Evolutionary conservation across 1,140 invertebrate species (phyloP), one percentile per base, ranked within the genome.

Genomic region (Eumaeus atala): DNA sequence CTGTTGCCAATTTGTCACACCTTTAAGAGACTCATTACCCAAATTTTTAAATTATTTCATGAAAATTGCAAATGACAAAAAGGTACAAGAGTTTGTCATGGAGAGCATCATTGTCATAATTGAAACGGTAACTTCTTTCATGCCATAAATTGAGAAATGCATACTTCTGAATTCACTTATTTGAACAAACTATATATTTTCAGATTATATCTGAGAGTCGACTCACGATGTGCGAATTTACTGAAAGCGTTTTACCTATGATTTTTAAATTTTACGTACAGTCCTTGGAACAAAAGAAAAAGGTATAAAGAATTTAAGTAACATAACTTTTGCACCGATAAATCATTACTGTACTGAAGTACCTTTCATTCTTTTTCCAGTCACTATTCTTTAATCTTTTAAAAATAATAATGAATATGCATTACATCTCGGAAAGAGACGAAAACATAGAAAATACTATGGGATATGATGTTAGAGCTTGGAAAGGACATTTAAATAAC

Each of bases 201-300:
- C 59, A 86, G 83, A 42, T 86, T 9, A 64, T 71, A 48, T 53
- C 69, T 37, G 83, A 84, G 61, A 64, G 66, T 48, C 67, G 73
- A 0, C 51, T 80, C 21, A 62, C 69, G 9, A 67, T 80, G 52
- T 83, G 83, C 40, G 62, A 80, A 35, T 84, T 84, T 51, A 64
- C 61, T 18, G 79, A 86, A 64, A 67, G 14, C 10, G 48, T 73
- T 28, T 63, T 82, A 40, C 64, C 70, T 34, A 58, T 60, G 14
- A 53, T 81, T 50, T 69, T 84, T 48, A 71, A 82, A 55, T 74
- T 69, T 56, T 86, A 86, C 67, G 72, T 78, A 53, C 68, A 66
- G 54, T 84, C 67, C 54, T 56, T 74, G 56, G 76, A 83, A 48
- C 58, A 64, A 28, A 83, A 77, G 62, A 81, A 77, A 53, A 86